phyloP scores from a whole-genome alignment of 2,113 vertebrate species.

The Pedetes capensis region DNA sequence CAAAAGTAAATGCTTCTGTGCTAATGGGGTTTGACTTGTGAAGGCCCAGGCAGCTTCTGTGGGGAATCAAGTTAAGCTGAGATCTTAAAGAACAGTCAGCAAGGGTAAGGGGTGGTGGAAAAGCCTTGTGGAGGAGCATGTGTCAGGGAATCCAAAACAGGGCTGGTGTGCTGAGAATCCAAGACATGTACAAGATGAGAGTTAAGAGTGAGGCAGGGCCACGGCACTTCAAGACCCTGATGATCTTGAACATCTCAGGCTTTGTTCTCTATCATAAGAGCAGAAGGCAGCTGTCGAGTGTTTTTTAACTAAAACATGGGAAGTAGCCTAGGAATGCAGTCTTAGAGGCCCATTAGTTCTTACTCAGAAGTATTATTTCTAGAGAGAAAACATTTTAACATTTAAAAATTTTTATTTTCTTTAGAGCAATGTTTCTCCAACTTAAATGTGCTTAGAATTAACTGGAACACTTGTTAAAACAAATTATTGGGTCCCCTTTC shows the following conservation, averaged over 20 bases:
- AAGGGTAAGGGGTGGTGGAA: background rate
- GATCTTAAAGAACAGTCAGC: background rate
- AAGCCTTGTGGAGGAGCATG: background rate
- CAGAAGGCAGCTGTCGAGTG: background rate
- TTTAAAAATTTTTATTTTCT: background rate
- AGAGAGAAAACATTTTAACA: background rate
- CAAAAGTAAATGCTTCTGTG: background rate
- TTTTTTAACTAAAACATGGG: background rate
- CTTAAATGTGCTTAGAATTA: background rate
- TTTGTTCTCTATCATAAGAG: background rate
- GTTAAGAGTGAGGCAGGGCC: background rate
- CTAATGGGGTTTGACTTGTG: background rate
- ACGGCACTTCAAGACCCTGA: background rate
- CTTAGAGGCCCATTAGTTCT: background rate
- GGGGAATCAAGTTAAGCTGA: background rate
- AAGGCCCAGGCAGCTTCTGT: background rate
- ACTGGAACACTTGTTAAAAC: background rate
- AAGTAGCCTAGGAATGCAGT: too few species aligned
- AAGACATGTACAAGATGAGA: fast-evolving
- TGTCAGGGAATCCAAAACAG: background rate
- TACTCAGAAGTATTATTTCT: background rate
- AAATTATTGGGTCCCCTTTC: background rate
- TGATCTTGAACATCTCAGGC: background rate
- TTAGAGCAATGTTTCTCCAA: background rate
- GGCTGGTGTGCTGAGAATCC: background rate